phyloP scores from a whole-genome alignment of 2,797 vertebrate genomes.

The Gallinago nigripennis region DNA sequence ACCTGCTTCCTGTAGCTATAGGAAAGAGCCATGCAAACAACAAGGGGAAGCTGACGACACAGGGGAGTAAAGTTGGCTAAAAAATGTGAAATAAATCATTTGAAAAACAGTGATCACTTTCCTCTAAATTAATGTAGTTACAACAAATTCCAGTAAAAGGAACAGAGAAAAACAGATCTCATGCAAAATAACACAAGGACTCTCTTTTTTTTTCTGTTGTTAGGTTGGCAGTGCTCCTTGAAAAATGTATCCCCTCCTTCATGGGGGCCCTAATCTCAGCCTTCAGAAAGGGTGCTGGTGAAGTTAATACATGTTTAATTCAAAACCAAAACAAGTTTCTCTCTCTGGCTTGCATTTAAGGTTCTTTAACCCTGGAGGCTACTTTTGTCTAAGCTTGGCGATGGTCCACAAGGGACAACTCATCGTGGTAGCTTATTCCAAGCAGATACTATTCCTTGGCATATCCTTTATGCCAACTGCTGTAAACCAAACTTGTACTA shows the following conservation, averaged over 20 bases:
- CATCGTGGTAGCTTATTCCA: neutral
- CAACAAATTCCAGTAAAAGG: neutral
- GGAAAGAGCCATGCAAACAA: constrained; percentile 18
- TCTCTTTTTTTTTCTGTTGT: neutral
- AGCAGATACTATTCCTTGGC: neutral
- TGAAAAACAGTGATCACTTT: neutral
- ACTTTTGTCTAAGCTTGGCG: neutral
- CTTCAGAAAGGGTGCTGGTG: neutral
- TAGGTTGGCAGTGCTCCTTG: neutral
- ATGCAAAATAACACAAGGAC: neutral
- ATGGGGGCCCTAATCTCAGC: neutral
- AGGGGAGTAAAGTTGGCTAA: neutral
- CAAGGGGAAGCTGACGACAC: neutral
- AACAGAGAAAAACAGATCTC: neutral
- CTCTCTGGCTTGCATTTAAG: neutral
- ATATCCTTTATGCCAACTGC: neutral
- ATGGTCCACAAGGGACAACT: neutral
- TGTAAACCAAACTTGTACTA: neutral
- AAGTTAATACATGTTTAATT: constrained; percentile 17
- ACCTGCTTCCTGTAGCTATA: constrained; percentile 32
- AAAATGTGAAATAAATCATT: neutral
- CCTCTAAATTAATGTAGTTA: neutral
- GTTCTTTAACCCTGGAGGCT: neutral
- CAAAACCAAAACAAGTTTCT: constrained; percentile 16
- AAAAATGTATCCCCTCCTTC: neutral